phyloP scores from a whole-genome alignment of 2,113 vertebrate genomes.

The rat (Rattus norvegicus) region DNA sequence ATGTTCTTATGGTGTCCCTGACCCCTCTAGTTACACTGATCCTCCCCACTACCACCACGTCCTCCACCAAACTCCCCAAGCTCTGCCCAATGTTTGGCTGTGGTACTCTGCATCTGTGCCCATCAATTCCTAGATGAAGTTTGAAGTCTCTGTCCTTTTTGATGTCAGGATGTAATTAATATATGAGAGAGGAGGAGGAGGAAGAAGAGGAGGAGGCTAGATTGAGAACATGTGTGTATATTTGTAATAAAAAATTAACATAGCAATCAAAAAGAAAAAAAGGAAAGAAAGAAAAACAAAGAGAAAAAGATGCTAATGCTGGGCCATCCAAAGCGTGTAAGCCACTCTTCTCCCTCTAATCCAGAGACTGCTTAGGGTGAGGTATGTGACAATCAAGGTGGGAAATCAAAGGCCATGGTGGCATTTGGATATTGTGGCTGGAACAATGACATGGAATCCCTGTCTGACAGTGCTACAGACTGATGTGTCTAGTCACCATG shows the following conservation, averaged over 20 bases:
- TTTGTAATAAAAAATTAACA: neutral
- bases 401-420: neutral
- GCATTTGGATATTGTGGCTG: neutral
- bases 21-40: neutral
- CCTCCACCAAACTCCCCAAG: neutral
- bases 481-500: neutral
- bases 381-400: neutral
- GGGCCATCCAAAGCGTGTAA: accelerated
- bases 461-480: no score
- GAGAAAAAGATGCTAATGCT: neutral
- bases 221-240: neutral
- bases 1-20: neutral
- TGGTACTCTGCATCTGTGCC: neutral
- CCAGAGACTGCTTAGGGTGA: neutral
- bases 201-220: neutral
- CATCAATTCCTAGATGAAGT: neutral
- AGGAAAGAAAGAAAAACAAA: neutral
- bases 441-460: neutral
- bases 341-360: neutral
- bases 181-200: neutral
- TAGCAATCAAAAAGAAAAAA: neutral
- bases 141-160: neutral
- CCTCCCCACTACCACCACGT: neutral
- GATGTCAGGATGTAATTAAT: neutral
- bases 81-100: neutral